Evolutionary conservation across 2,888 invertebrate genomes (phyloP), one percentile per base, ranked within the genome.

Genomic region (Callinectes sapidus): DNA sequence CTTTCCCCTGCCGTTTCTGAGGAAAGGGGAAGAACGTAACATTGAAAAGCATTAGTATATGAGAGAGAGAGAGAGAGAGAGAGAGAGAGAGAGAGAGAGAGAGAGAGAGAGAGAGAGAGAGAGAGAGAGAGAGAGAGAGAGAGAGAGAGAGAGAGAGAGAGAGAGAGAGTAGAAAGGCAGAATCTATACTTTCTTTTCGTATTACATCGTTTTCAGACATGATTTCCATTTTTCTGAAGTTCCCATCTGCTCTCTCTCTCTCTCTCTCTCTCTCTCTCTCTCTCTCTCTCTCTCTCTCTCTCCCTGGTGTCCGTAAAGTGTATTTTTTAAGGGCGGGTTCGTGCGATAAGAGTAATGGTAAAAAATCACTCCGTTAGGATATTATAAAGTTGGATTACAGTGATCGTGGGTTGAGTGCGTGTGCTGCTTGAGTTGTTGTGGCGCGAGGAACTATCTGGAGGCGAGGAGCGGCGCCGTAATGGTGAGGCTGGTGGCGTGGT

Each of bases 251-350:
- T 48, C 48, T 48, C 48, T 48, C 48, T 48, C 28, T 28, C 35
- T 86, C 86, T 86, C 86, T 86, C 86, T 86, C 86, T 86, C 86
- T 86, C 86, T 86, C 86, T 86, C 86, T 86, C 86, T 86, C 86
- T 86, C 86, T 86, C 86, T 86, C 86, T 86, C 86, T 86, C 86
- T 86, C 86, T 42, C 87, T 87, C 42, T 35, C 54, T 88, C 55
- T 88, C 88, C 55, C 88, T 28, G 14, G 23, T 54, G 39, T 86
- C 42, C 16, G 86, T 16, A n/a, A 42, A 48, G n/a, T 86, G 14
- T 86, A n/a, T 16, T 39, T 86, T 39, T 86, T 2, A 28, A 10
- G 32, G 71, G 28, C n/a, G 71, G n/a, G 28, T 6, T 28, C 71
- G 28, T 28, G 71, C 2, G 81, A 81, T 81, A 35, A 35, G 35